A percentile compares a stretch with the other conserved stretches of the same genome.
Evolutionary conservation across 2,888 invertebrate species (phyloP).

Genomic region (Tenthredo distinguenda): DNA sequence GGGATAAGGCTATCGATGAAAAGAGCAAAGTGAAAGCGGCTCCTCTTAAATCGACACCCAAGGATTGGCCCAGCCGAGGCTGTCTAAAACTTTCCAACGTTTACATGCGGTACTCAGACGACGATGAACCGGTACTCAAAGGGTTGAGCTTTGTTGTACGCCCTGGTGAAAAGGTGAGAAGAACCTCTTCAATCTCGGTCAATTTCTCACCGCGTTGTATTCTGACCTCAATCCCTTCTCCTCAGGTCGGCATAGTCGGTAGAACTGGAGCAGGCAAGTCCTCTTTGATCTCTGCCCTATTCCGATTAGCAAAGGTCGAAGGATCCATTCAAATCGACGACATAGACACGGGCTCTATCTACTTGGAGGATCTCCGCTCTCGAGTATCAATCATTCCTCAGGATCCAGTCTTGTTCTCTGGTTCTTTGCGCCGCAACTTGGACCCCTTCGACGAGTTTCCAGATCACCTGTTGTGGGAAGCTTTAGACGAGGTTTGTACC

Average conservation of each 20-base stretch:
- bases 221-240: not conserved
- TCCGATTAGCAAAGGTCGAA: conserved; percentile 81
- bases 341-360: conserved; percentile 75
- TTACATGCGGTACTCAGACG: conserved; percentile 78
- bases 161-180: conserved; percentile 73
- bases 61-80: conserved; percentile 73
- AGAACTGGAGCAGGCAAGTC: conserved; percentile 88
- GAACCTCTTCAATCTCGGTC: not conserved
- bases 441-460: conserved; percentile 92
- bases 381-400: conserved; percentile 86
- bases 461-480: conserved; percentile 90
- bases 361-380: conserved; percentile 81
- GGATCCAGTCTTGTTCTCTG: conserved; percentile 92
- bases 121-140: conserved; percentile 79
- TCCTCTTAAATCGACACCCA: conserved; percentile 57
- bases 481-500: conserved; percentile 83
- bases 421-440: conserved; percentile 92
- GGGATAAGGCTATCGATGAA: conserved; percentile 55
- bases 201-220: not conserved
- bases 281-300: conserved; percentile 85
- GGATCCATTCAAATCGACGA: conserved; percentile 80
- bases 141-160: conserved; percentile 74
- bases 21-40: conserved; percentile 53
- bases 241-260: conserved; percentile 85
- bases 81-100: conserved; percentile 73